These are phyloP conservation scores for Zaprionus nigranus DNA, from an alignment of 1,140 invertebrate genomes.

Conservation along the genomic window DNA sequence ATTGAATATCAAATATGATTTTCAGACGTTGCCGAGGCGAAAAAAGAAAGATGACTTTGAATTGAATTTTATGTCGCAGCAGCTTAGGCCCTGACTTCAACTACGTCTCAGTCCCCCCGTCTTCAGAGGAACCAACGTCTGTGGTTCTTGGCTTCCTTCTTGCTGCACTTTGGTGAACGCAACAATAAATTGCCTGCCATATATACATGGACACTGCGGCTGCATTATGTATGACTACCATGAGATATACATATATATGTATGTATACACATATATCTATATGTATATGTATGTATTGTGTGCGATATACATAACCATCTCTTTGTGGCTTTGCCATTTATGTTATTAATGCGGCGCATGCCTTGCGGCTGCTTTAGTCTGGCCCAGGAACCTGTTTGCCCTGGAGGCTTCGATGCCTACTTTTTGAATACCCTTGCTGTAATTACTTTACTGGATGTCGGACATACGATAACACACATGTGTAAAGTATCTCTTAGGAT, in stretches of 20 bases:
- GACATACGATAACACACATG: neutral
- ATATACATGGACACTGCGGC: conserved; percentile 68
- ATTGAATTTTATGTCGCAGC: conserved; percentile 76
- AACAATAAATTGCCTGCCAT: conserved; percentile 70
- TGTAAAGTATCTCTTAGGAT: too few relatives aligned
- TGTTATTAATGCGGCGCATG: conserved; percentile 59
- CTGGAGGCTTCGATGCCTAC: conserved; percentile 29
- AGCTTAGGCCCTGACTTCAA: conserved; percentile 24
- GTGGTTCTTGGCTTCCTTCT: conserved; percentile 15
- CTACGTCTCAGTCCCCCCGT: neutral
- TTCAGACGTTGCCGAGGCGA: conserved; percentile 33
- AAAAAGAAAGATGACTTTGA: conserved; percentile 55
- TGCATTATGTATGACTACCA: conserved; percentile 63
- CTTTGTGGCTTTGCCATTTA: conserved; percentile 67
- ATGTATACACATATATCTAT: conserved; percentile 8
- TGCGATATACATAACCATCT: conserved; percentile 32
- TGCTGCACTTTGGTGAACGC: conserved; percentile 48
- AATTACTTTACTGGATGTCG: neutral
- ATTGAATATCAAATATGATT: conserved; percentile 74
- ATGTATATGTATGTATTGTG: conserved; percentile 5
- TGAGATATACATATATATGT: conserved; percentile 8
- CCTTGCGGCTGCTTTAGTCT: conserved; percentile 54
- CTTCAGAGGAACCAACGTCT: neutral
- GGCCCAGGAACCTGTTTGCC: conserved; percentile 66
- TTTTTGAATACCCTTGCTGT: conserved; percentile 19